Base-by-base conservation (phyloP, 2,797 vertebrate species). In the Miichthys miiuy region DNA sequence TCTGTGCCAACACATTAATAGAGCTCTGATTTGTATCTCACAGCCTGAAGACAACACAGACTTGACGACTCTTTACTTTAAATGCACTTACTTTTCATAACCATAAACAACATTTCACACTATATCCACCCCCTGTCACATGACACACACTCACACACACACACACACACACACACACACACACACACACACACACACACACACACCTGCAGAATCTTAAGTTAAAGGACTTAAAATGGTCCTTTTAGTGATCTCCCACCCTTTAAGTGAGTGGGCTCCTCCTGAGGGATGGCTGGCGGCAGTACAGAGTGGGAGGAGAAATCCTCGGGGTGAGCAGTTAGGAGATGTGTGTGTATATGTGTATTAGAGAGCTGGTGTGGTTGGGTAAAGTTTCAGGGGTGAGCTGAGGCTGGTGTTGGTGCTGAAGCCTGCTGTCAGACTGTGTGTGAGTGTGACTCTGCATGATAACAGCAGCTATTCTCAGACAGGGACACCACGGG, bases 391-490 rank as follows among this genome's bases (percentile, higher is more conserved):
- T 65, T 62, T 68, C 34, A 52, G 34, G 51, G 44, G 20, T 65
- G 34, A 75, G 60, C 68, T 56, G 52, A 69, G 68, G 71, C 52
- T 63, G 72, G 54, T 68, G 68, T 62, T 68, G 55, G 65, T 42
- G 50, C 61, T 55, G 70, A 66, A 65, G 72, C n/a, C 14, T 47
- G 47, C 77, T 81, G 72, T 66, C 63, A 72, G 64, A 34, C 52
- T 68, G 61, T 75, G 68, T 79, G 72, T 75, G 54, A 61, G 66
- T 68, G 64, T 65, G 74, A 75, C 65, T 83, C 47, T 68, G 72
- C 64, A 86, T 91, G 78, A 76, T 80, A 87, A 82, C 82, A 69
- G 87, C 65, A 77, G 85, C 84, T 91, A 81, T 90, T 91, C 84
- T 90, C 70, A 89, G 81, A 86, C 62, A 51, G 68, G 64, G 68